Evolutionary conservation across 2,113 vertebrate species (phyloP).

Genomic region (Tringa solitaria): DNA sequence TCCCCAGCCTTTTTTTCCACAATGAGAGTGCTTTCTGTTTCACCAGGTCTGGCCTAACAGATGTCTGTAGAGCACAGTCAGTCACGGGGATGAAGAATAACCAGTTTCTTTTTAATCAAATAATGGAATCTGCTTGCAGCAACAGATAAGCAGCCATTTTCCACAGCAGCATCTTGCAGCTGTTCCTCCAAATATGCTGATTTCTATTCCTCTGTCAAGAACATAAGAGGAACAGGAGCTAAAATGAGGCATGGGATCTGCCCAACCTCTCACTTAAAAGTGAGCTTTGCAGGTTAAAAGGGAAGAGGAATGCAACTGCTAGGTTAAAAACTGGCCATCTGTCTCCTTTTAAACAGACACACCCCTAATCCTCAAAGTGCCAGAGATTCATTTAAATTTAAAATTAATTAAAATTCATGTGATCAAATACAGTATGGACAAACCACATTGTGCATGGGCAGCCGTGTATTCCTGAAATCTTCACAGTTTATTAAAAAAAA

Average conservation of each 20-base stretch:
- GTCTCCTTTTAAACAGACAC: background rate
- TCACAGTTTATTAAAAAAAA: background rate
- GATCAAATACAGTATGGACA: background rate
- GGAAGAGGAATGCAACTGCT: background rate
- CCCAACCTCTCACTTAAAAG: background rate
- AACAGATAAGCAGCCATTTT: constrained; percentile 35
- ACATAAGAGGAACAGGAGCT: background rate
- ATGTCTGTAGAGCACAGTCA: background rate
- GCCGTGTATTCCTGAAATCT: background rate
- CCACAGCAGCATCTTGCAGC: background rate
- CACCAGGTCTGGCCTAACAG: background rate
- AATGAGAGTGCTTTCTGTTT: background rate
- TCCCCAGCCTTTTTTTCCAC: background rate
- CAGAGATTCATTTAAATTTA: background rate
- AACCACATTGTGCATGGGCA: background rate
- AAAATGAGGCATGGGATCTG: background rate
- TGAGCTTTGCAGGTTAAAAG: background rate
- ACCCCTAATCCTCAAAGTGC: background rate
- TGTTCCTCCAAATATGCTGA: background rate
- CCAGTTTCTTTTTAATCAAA: constrained; percentile 35
- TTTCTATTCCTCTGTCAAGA: constrained; percentile 3
- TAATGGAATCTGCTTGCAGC: constrained; percentile 42
- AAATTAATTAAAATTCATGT: background rate
- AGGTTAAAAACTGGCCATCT: background rate
- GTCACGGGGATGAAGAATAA: background rate